Evolutionary conservation across 2,888 invertebrate species (phyloP).

Genomic region (Lasioglossum leucozonium): DNA sequence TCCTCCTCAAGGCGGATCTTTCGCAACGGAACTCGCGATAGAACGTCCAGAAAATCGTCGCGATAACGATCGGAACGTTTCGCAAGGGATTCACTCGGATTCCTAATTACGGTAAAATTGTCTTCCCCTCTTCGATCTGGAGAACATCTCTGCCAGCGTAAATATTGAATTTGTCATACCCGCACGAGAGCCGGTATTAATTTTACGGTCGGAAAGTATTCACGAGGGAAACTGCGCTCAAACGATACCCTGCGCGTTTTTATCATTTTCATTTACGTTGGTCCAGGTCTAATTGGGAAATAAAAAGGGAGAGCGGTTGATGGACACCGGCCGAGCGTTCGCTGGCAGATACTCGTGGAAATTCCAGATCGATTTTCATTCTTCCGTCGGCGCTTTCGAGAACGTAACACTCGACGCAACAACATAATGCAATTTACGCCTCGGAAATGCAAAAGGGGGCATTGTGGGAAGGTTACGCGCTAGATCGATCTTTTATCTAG

Average conservation of each 20-base stretch:
- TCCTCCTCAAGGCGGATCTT: neutral
- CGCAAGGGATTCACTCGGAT: neutral
- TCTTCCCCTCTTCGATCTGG: conserved; percentile 6
- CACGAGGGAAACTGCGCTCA: neutral
- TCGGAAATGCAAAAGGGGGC: no score
- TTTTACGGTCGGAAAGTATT: neutral
- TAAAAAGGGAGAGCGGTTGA: neutral
- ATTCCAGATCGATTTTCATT: neutral
- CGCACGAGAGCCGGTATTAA: neutral
- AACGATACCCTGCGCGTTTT: neutral
- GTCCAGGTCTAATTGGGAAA: neutral
- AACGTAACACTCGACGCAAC: no score
- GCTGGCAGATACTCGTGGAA: no score
- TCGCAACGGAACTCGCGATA: conserved; percentile 28
- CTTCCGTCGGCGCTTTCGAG: neutral
- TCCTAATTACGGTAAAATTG: conserved; percentile 42
- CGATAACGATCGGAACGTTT: neutral
- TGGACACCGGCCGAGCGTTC: neutral
- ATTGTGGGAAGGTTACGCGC: no score
- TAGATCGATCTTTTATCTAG: no score
- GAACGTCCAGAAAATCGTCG: conserved; percentile 12
- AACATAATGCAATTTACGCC: no score
- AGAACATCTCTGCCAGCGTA: neutral
- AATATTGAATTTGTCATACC: neutral
- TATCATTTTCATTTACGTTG: neutral